Percentiles rank a stretch among this genome's conserved stretches.
These are phyloP conservation scores for Erebia ligea DNA, from an alignment of 2,888 invertebrate species.

Conservation along the genomic window DNA sequence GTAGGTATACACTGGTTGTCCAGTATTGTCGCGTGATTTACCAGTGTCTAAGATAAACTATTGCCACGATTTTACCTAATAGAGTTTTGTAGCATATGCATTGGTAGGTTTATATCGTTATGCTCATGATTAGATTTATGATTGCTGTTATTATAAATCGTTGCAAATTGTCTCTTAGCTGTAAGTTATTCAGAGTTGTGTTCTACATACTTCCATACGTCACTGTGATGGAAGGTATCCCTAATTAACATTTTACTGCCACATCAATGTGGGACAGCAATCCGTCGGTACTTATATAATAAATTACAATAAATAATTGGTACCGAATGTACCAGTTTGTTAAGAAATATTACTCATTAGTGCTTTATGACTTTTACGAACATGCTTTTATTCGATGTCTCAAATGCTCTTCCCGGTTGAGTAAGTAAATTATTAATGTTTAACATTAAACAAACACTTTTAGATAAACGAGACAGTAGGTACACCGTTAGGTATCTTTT, in stretches of 20 bases:
- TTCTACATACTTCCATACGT: neutral
- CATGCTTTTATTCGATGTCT: conserved; percentile 8
- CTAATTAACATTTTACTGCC: conserved; percentile 31
- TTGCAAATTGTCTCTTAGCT: neutral
- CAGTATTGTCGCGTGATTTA: too few species aligned
- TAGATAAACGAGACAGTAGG: neutral
- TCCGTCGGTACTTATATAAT: conserved; percentile 27
- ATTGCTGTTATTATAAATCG: too few species aligned
- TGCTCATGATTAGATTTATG: too few species aligned
- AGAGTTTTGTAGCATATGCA: too few species aligned
- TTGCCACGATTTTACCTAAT: too few species aligned
- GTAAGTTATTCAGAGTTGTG: neutral
- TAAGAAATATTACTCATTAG: conserved; percentile 38
- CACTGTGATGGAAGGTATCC: neutral
- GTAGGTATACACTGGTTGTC: too few species aligned
- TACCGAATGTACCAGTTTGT: conserved; percentile 31
- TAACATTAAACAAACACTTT: neutral
- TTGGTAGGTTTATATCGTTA: too few species aligned
- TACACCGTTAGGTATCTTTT: neutral
- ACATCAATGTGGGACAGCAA: conserved; percentile 32
- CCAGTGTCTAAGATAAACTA: too few species aligned
- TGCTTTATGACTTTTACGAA: conserved; percentile 26
- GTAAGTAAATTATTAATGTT: neutral
- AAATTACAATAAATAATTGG: conserved; percentile 38
- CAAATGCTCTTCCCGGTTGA: conserved; percentile 3